These are phyloP conservation scores for Cremastinae sp. DNA, from an alignment of 2,888 invertebrate species.

Conservation along the genomic window DNA sequence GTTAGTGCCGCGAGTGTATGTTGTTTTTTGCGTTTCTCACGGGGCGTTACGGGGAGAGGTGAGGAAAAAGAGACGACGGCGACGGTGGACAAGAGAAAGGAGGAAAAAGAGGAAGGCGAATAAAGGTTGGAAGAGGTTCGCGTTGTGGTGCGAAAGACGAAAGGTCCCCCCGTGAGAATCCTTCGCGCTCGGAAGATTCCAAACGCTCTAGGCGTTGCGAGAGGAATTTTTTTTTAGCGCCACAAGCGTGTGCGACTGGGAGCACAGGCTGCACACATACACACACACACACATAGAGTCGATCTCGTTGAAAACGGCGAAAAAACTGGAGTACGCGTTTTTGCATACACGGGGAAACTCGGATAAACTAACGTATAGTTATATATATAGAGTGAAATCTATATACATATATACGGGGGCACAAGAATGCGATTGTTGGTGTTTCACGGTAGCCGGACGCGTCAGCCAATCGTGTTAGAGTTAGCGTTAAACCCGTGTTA, in stretches of 20 bases:
- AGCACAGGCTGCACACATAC: background rate
- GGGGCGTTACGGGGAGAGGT: conserved; percentile 40
- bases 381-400: background rate
- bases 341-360: conserved; percentile 27
- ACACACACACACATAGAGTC: no score
- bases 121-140: conserved; percentile 18
- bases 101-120: conserved; percentile 22
- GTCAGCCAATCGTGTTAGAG: conserved; percentile 65
- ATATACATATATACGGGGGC: conserved; percentile 27
- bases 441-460: conserved; percentile 66
- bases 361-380: conserved; percentile 5
- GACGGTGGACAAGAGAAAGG: conserved; percentile 20
- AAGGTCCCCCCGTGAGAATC: conserved; percentile 17
- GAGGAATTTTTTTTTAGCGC: conserved; percentile 3
- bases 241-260: conserved; percentile 30
- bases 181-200: conserved; percentile 27
- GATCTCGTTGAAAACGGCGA: conserved; percentile 2
- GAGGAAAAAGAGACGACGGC: conserved; percentile 24
- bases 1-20: conserved; percentile 67
- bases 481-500: conserved; percentile 61
- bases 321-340: conserved; percentile 17
- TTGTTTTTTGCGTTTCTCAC: conserved; percentile 45
- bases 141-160: conserved; percentile 26
- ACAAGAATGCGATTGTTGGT: conserved; percentile 72
- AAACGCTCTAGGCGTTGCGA: conserved; percentile 2